phyloP scores from a whole-genome alignment of 2,113 vertebrate species.

The Epinephelus lanceolatus region DNA sequence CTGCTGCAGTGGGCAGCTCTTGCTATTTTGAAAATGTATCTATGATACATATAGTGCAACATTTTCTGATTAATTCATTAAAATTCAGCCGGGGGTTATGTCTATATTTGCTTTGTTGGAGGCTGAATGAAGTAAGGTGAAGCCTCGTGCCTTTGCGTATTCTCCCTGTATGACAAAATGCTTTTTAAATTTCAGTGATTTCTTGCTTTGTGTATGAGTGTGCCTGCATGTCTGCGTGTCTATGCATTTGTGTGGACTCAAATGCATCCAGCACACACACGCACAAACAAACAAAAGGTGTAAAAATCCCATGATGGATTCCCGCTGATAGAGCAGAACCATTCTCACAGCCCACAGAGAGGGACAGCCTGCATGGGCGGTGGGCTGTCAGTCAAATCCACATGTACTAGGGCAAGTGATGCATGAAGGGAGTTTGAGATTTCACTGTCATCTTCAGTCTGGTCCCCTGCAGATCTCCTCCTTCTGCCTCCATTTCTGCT shows the following conservation, averaged over 20 bases:
- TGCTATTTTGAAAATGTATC: background rate
- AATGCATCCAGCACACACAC: conserved; percentile 2
- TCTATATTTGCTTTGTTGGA: conserved; percentile 32
- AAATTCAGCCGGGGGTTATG: background rate
- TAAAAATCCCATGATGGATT: conserved; percentile 52
- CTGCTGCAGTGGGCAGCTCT: background rate
- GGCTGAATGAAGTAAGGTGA: conserved; percentile 34
- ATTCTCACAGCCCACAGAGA: conserved; percentile 58
- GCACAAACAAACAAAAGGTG: conserved; percentile 32
- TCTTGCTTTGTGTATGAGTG: background rate
- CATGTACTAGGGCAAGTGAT: conserved; percentile 60
- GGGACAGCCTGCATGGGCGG: conserved; percentile 44
- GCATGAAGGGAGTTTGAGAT: conserved; percentile 76
- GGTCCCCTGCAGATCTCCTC: conserved; percentile 45
- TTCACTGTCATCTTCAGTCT: conserved; percentile 69
- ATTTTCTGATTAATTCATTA: conserved; percentile 30
- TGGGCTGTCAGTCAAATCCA: conserved; percentile 71
- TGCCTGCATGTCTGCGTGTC: background rate
- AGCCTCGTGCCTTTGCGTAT: conserved; percentile 17
- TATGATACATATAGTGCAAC: background rate
- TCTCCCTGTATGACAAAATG: conserved; percentile 23
- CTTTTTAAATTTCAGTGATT: conserved; percentile 37
- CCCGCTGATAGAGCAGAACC: conserved; percentile 54
- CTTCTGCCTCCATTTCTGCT: conserved; percentile 60
- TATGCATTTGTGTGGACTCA: background rate